Evolutionary conservation across 2,113 vertebrate genomes (phyloP).

Genomic region (Pionites leucogaster): DNA sequence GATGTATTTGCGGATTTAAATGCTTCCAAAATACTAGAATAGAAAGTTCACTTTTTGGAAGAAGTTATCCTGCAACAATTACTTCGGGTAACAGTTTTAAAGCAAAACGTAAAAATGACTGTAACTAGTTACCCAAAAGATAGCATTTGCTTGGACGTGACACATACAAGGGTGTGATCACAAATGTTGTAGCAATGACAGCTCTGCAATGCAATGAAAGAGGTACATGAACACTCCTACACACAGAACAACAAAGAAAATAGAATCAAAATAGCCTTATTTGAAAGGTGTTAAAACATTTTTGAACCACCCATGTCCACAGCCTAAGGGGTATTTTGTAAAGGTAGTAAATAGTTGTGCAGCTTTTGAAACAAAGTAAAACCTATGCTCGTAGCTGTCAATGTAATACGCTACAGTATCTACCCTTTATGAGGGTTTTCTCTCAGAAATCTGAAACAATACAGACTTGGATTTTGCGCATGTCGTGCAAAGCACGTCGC

Average conservation of each 20-base stretch:
- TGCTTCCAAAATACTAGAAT: not conserved
- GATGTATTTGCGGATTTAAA: not conserved
- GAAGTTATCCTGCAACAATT: not conserved
- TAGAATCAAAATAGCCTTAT: accelerated
- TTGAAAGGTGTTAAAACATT: not conserved
- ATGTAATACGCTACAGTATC: accelerated
- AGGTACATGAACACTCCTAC: not conserved
- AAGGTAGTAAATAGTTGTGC: accelerated
- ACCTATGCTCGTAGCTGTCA: accelerated
- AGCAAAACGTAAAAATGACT: not conserved
- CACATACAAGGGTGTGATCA: not conserved
- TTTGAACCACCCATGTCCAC: not conserved
- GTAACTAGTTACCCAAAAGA: not conserved
- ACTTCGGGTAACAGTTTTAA: not conserved
- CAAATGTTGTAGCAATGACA: not conserved
- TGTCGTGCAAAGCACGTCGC: not conserved
- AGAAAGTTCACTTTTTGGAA: not conserved
- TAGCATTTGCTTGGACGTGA: not conserved
- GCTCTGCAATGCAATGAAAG: not conserved
- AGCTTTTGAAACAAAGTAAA: not conserved
- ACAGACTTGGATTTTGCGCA: accelerated
- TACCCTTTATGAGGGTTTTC: not conserved
- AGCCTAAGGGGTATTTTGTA: not conserved
- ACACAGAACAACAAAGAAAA: accelerated
- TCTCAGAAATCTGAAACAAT: not conserved